Evolutionary conservation across 1,140 invertebrate species (phyloP).

Genomic region (Meloidogyne chitwoodi): DNA sequence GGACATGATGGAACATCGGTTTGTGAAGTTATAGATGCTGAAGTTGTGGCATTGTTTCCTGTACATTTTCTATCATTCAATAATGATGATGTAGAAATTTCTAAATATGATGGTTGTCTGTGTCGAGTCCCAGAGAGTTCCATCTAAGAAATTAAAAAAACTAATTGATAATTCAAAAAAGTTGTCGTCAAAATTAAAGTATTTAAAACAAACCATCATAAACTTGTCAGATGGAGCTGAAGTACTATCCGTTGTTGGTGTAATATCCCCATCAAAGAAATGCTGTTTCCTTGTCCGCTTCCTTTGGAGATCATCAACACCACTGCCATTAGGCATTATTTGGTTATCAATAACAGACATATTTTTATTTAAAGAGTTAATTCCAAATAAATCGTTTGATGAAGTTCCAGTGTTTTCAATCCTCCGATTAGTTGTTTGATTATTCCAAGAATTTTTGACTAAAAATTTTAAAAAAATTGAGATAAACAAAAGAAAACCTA

Average conservation of each 20-base stretch:
- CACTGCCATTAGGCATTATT: background rate
- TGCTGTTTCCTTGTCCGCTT: constrained; percentile 26
- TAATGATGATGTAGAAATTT: background rate
- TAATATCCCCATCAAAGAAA: background rate
- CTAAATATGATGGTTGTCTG: background rate
- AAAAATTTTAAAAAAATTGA: background rate
- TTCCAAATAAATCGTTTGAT: background rate
- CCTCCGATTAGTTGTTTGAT: background rate
- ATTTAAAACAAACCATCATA: constrained; percentile 8
- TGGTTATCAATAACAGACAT: background rate
- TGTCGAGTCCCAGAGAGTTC: background rate
- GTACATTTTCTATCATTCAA: background rate
- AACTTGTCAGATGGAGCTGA: constrained; percentile 16
- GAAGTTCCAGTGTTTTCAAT: background rate
- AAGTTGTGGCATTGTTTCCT: background rate
- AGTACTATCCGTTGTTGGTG: background rate
- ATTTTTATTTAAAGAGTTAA: background rate
- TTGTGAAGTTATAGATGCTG: background rate
- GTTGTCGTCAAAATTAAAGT: background rate
- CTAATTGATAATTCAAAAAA: background rate
- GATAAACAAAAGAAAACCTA: constrained; percentile 10
- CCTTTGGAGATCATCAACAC: constrained; percentile 19
- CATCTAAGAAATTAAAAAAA: background rate
- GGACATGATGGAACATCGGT: background rate
- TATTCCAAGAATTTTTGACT: constrained; percentile 8